Percentiles rank a stretch among this genome's conserved stretches.
Conservation (phyloP, 2,113 vertebrate species). For the Spea multiplicata region DNA sequence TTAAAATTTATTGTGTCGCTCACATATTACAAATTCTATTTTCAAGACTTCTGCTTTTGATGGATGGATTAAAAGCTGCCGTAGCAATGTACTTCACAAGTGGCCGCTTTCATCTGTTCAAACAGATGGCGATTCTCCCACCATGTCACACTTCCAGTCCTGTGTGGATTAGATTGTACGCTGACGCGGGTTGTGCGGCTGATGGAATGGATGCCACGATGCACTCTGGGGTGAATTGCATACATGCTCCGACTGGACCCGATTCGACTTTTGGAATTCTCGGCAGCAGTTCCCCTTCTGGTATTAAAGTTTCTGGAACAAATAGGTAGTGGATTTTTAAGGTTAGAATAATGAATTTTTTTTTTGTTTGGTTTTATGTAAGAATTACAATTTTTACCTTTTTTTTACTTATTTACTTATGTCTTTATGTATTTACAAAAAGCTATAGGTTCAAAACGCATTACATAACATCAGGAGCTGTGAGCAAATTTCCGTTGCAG, state of each 20-base stretch:
- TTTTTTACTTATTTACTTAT: neutral
- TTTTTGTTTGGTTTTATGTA: neutral
- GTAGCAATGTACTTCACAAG: constrained; percentile 14
- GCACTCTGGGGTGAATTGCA: constrained; percentile 1
- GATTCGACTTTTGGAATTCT: neutral
- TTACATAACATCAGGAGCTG: neutral
- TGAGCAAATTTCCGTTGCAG: neutral
- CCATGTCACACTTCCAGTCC: constrained; percentile 30
- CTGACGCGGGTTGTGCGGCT: neutral
- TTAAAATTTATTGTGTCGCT: neutral
- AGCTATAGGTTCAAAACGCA: neutral
- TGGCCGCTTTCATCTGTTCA: constrained; percentile 32
- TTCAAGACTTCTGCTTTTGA: constrained; percentile 15
- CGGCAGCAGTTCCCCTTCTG: neutral
- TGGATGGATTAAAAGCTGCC: constrained; percentile 20
- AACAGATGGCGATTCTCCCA: constrained; percentile 23
- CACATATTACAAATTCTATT: constrained; percentile 13
- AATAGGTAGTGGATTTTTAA: neutral
- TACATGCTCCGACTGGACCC: neutral
- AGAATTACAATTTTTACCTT: neutral
- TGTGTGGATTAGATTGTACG: constrained; percentile 13
- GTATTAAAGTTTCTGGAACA: neutral
- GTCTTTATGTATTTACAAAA: neutral
- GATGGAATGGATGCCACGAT: constrained; percentile 4
- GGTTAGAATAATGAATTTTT: neutral